Conservation (phyloP, 2,113 vertebrate species). For the Paedocypris sp. region DNA sequence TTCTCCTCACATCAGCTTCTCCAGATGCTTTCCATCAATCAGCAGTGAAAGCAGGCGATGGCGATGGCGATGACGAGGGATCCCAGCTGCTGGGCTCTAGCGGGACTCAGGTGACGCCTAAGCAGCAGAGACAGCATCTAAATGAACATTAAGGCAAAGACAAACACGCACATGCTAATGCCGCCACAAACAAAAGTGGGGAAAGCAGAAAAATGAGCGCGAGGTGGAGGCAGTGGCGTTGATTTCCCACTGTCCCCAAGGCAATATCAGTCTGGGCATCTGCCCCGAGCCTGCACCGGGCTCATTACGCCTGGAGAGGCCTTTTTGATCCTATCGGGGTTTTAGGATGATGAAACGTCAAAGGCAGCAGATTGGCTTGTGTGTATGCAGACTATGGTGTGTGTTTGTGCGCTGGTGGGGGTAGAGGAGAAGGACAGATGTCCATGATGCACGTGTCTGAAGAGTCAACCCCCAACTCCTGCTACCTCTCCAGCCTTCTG, state of each 20-base stretch:
- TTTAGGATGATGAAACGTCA: conserved; percentile 38
- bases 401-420: conserved; percentile 29
- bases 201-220: conserved; percentile 24
- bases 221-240: not conserved
- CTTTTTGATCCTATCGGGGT: conserved; percentile 44
- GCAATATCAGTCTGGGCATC: conserved; percentile 36
- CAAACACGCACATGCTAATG: conserved; percentile 24
- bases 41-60: conserved; percentile 8
- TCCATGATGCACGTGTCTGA: conserved; percentile 38
- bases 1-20: conserved; percentile 12
- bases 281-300: conserved; percentile 2
- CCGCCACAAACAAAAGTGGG: conserved; percentile 42
- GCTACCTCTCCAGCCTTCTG: conserved; percentile 18
- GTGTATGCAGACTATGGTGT: not conserved
- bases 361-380: not conserved
- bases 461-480: conserved; percentile 25
- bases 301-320: conserved; percentile 37
- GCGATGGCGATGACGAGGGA: not conserved
- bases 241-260: conserved; percentile 39
- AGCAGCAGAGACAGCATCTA: conserved; percentile 39
- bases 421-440: conserved; percentile 40
- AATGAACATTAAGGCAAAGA: conserved; percentile 37
- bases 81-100: conserved; percentile 53
- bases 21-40: conserved; percentile 42
- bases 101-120: conserved; percentile 56